phyloP scores from a whole-genome alignment of 2,888 invertebrate species.

The Trissolcus brochymenae region DNA sequence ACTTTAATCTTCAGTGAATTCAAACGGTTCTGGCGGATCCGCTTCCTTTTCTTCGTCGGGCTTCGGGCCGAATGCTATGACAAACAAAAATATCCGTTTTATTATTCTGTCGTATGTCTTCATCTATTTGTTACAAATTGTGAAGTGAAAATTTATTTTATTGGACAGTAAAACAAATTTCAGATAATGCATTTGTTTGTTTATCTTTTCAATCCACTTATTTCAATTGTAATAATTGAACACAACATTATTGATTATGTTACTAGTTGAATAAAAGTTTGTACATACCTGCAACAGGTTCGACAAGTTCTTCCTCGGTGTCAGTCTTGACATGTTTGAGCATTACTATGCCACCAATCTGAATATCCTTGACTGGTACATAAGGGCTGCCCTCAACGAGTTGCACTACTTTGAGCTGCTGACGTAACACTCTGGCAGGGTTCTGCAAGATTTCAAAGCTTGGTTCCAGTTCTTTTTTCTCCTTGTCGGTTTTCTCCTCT shows the following conservation, averaged over 20 bases:
- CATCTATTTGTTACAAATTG: conserved; percentile 6
- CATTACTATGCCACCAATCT: conserved; percentile 97
- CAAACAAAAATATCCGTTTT: conserved; percentile 31
- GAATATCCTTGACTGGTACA: conserved; percentile 91
- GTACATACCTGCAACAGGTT: conserved; percentile 86
- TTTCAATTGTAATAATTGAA: neutral
- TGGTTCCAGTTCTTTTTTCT: conserved; percentile 92
- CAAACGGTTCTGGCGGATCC: conserved; percentile 98
- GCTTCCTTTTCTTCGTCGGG: conserved; percentile 97
- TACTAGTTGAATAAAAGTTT: too few relatives aligned
- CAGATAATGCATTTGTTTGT: too few relatives aligned
- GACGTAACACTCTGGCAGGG: conserved; percentile 95
- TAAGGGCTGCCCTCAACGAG: conserved; percentile 89
- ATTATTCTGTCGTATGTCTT: conserved; percentile 29
- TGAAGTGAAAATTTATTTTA: too few relatives aligned
- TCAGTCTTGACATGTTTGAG: conserved; percentile 89
- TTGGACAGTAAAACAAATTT: too few relatives aligned
- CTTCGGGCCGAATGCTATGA: conserved; percentile 88
- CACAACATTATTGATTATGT: too few relatives aligned
- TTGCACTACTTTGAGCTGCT: conserved; percentile 88
- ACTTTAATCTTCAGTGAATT: conserved; percentile 90
- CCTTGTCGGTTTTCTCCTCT: conserved; percentile 77
- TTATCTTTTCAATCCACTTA: too few relatives aligned
- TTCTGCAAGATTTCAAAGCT: conserved; percentile 93
- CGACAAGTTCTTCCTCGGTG: conserved; percentile 90